Base-by-base conservation (phyloP, 2,888 invertebrate species). In the Ecliptopera silaceata region DNA sequence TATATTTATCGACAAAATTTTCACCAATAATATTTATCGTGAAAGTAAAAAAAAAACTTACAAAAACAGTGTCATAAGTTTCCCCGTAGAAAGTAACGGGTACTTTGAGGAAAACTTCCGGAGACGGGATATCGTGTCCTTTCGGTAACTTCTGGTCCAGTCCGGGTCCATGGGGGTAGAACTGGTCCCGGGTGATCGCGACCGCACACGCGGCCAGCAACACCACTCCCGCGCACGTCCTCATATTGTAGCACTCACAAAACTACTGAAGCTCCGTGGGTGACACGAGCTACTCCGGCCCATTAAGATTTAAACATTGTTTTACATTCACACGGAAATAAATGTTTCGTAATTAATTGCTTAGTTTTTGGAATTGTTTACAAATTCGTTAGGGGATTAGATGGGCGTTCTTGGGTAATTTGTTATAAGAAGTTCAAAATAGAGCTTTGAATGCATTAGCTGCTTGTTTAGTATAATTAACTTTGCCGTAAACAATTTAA, bases 1-100 rank as follows among this genome's bases (percentile, higher is more conserved):
- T n/a, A 26, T 26, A 26, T 26, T 8, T 4, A 26, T 26, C 4
- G 26, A 6, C 26, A 26, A 26, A 26, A 8, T 6, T 26, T 26
- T 26, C 26, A 26, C 26, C 8, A 6, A 26, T 6, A 26, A 26
- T 6, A n/a, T 31, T 31, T n/a, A 31, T 11, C 31, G n/a, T 38
- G 3, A 4, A 22, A 11, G 18, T 18, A 22, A 15, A 6, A 54
- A 36, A 56, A 20, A 8, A 73, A 97, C 97, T 97, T 89, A 98
- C 98, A 85, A 93, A 97, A 72, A 98, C 91, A 31, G 93, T 92
- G 53, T 94, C 93, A 82, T 96, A 97, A 61, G 88, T 87, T 66
- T 94, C 94, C 67, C 95, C 96, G 80, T 94, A 98, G 88, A 97
- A 97, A 46, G 93, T 91, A 52, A 98, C 93, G 1, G 97, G 96